These are phyloP conservation scores for Bombus fervidus DNA, from an alignment of 1,140 invertebrate species.

Conservation along the genomic window DNA sequence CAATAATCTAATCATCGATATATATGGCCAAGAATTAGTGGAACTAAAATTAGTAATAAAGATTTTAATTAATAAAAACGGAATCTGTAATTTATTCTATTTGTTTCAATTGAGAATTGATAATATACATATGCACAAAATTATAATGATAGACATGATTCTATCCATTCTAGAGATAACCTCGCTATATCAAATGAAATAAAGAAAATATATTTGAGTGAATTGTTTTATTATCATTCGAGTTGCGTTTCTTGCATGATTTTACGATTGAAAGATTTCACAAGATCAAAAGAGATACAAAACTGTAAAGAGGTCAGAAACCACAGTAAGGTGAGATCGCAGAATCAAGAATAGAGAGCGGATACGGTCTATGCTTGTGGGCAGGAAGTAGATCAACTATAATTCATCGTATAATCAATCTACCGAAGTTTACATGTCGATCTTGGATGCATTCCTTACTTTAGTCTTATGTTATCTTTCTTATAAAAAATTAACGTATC, in stretches of 20 bases:
- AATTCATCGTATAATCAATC: conserved; percentile 43
- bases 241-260: not conserved
- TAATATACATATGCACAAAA: not conserved
- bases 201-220: not conserved
- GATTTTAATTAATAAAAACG: not conserved
- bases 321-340: conserved; percentile 32
- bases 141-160: not conserved
- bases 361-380: conserved; percentile 39
- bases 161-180: not conserved
- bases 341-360: conserved; percentile 43
- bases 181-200: not conserved
- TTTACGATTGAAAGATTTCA: conserved; percentile 6
- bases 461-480: not conserved
- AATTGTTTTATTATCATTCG: not conserved
- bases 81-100: not conserved
- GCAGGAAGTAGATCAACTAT: conserved; percentile 47
- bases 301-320: conserved; percentile 40
- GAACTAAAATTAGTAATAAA: not conserved
- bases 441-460: not conserved
- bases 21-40: not conserved
- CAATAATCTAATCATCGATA: not conserved
- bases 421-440: not conserved
- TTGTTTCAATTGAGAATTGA: not conserved
- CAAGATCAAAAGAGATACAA: not conserved
- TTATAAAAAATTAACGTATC: not conserved